Evolutionary conservation across 2,888 invertebrate species (phyloP), one percentile per base, ranked within the genome.

Genomic region (Rotaria macrura): DNA sequence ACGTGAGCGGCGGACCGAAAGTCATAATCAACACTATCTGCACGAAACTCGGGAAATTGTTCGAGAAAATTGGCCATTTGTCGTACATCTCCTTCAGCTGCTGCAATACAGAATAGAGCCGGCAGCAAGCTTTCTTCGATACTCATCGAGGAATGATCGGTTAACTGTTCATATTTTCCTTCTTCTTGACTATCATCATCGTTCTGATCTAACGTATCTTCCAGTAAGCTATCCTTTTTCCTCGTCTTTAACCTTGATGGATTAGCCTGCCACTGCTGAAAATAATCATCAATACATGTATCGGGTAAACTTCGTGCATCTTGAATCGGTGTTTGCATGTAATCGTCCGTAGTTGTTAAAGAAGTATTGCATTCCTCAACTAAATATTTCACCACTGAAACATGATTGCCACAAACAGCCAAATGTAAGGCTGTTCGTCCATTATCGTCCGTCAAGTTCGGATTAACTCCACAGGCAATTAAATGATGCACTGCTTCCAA

Each of bases 391-490:
- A 79, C 79, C 0, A 79, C 17, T 12, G 43, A 79, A 79, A 25
- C 25, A 43, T 79, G 79, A 79, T 79, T 40, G 5, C 79, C 43
- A 79, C 79, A 79, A 40, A 79, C 79, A 14, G 79, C 43, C 43
- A 79, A 79, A 79, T 79, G 79, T n/a, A 79, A 43, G 0, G 79
- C 43, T n/a, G 79, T 79, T 43, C 79, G 40, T 79, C 79, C 79
- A 79, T 79, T n/a, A 79, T 43, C 23, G 20, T 79, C 79, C 3
- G 40, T 14, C 25, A 43, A 25, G 20, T 79, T 79, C 23, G 79
- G 79, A 79, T 79, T 79, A 25, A 79, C 12, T 79, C 79, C 79
- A 79, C 79, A 79, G 12, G 79, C 79, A 43, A 79, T 43, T 79
- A 79, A 79, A 43, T 79, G 43, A 43, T 79, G 79, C 6, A 79